A percentile compares a stretch with the other conserved stretches of the same genome.
Evolutionary conservation across 2,113 vertebrate species (phyloP).

Genomic region (Ictalurus furcatus): DNA sequence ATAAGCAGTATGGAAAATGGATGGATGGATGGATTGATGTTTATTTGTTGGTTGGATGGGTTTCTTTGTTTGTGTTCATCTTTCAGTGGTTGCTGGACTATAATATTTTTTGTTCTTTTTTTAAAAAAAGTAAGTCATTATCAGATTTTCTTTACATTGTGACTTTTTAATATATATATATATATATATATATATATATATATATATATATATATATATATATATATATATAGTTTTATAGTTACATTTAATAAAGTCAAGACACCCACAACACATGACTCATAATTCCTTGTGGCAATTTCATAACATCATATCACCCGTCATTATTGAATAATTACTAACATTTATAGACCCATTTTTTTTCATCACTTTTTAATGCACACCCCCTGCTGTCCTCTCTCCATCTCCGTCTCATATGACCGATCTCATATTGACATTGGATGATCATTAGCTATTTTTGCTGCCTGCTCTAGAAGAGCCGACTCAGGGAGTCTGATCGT

Average conservation of each 20-base stretch:
- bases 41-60: no score
- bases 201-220: no score
- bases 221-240: neutral
- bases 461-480: neutral
- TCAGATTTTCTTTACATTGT: neutral
- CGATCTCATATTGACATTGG: neutral
- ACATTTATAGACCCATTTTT: neutral
- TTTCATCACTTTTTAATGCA: neutral
- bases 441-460: conserved; percentile 13
- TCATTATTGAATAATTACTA: conserved; percentile 2
- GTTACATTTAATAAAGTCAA: neutral
- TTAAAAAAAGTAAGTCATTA: neutral
- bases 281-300: neutral
- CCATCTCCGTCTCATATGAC: neutral
- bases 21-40: no score
- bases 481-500: neutral
- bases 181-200: no score
- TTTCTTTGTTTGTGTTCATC: neutral
- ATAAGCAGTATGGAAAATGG: no score
- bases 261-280: neutral
- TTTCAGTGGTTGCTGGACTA: neutral
- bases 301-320: neutral
- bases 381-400: neutral
- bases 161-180: neutral
- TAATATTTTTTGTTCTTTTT: no score